phyloP scores from a whole-genome alignment of 2,888 invertebrate genomes.

The Aricia artaxerxes region DNA sequence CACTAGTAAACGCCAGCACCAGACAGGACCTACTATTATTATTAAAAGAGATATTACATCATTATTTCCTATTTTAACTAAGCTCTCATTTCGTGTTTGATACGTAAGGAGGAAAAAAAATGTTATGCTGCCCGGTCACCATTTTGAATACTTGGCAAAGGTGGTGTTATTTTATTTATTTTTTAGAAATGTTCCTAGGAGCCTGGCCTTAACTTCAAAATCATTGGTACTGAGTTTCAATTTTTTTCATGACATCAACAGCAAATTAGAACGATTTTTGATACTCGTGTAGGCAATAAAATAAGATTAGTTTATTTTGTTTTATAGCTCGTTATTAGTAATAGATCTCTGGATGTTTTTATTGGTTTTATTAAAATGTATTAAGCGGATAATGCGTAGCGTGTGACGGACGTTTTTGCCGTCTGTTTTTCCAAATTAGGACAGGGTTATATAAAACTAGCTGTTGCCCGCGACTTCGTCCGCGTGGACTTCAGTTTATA shows the following conservation, averaged over 20 bases:
- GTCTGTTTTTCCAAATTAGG: background rate
- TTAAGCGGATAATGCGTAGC: background rate
- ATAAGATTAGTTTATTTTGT: conserved; percentile 66
- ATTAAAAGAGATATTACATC: too few species aligned
- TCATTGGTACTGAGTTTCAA: background rate
- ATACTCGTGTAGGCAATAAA: conserved; percentile 67
- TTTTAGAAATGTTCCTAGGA: background rate
- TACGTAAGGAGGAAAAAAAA: background rate
- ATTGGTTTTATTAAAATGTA: conserved; percentile 18
- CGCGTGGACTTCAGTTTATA: too few species aligned
- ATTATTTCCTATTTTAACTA: background rate
- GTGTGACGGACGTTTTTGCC: background rate
- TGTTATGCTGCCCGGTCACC: too few species aligned
- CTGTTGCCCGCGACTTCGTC: too few species aligned
- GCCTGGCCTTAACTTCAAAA: background rate
- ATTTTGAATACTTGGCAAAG: background rate
- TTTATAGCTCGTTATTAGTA: conserved; percentile 48
- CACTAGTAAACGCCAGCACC: too few species aligned
- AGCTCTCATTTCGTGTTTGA: background rate
- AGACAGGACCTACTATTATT: too few species aligned
- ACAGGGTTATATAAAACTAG: too few species aligned
- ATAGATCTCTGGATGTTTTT: conserved; percentile 36
- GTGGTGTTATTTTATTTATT: background rate
- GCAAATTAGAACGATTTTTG: conserved; percentile 71
- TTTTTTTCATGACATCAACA: conserved; percentile 59